Conservation (phyloP, 1,140 invertebrate species). For the Anagrus nilaparvatae region DNA sequence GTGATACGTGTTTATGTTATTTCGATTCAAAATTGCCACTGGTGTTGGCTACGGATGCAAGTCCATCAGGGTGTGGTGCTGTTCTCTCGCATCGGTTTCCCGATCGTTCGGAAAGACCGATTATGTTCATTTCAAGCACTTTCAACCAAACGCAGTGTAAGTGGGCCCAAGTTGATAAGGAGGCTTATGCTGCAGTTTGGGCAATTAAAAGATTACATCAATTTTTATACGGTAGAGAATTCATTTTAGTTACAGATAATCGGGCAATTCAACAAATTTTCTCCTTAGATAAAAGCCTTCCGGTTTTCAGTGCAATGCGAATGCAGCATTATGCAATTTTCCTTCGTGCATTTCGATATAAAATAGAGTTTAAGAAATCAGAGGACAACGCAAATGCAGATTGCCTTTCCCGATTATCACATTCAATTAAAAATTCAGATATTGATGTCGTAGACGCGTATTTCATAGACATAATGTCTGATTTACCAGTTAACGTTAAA, state of each 20-base stretch:
- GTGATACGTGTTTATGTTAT: no score
- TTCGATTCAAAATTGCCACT: constrained; percentile 18
- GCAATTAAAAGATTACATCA: constrained; percentile 35
- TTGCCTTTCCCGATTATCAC: constrained; percentile 20
- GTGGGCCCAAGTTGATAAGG: constrained; percentile 40
- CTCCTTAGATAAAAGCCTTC: constrained; percentile 24
- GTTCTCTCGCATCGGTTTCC: constrained; percentile 31
- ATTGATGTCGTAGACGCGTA: no score
- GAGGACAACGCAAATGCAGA: constrained; percentile 19
- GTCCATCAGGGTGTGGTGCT: constrained; percentile 9
- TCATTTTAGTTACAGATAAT: constrained; percentile 39
- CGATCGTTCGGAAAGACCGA: constrained; percentile 28
- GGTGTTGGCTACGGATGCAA: constrained; percentile 16
- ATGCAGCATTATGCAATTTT: constrained; percentile 30
- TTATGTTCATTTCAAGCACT: constrained; percentile 37
- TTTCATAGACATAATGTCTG: no score
- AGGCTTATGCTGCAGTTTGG: constrained; percentile 39
- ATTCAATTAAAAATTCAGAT: no score
- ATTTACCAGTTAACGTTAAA: no score
- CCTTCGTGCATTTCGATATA: constrained; percentile 27
- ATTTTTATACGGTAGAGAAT: constrained; percentile 30
- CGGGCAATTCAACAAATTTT: constrained; percentile 40
- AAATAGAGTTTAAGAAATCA: constrained; percentile 25
- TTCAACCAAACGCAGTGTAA: constrained; percentile 35
- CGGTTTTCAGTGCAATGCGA: constrained; percentile 21